phyloP scores from a whole-genome alignment of 2,888 invertebrate genomes.

The Nineta flava region DNA sequence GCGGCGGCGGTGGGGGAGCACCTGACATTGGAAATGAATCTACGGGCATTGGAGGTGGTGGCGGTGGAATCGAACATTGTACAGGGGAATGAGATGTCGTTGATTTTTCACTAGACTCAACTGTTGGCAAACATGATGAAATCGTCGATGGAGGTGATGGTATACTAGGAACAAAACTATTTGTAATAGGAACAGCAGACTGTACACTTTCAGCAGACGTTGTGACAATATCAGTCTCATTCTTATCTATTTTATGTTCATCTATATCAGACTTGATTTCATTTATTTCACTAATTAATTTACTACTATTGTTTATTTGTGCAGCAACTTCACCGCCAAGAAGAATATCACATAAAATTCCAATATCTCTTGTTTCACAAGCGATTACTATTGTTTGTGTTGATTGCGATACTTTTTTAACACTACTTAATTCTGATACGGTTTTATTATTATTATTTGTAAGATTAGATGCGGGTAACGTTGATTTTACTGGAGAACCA shows the following conservation, averaged over 20 bases:
- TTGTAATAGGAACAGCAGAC: background rate
- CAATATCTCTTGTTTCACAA: background rate
- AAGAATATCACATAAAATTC: background rate
- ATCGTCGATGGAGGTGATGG: constrained; percentile 6
- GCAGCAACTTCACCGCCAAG: background rate
- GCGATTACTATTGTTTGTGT: background rate
- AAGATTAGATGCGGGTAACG: too few species aligned
- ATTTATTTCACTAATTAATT: too few species aligned
- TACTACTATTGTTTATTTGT: too few species aligned
- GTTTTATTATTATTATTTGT: too few species aligned
- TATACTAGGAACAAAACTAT: background rate
- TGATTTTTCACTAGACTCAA: too few species aligned
- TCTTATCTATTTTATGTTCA: background rate
- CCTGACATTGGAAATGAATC: constrained; percentile 4
- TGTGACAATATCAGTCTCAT: background rate
- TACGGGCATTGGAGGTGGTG: constrained; percentile 15
- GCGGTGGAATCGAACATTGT: constrained; percentile 9
- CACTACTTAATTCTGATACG: too few species aligned
- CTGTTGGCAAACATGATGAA: too few species aligned
- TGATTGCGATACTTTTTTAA: background rate
- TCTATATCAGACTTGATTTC: background rate
- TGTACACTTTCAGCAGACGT: background rate
- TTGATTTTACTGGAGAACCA: constrained; percentile 26
- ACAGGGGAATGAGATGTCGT: background rate
- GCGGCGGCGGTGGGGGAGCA: constrained; percentile 14